Evolutionary conservation across 2,888 invertebrate species (phyloP).

Genomic region (Oxystoma pomonae): DNA sequence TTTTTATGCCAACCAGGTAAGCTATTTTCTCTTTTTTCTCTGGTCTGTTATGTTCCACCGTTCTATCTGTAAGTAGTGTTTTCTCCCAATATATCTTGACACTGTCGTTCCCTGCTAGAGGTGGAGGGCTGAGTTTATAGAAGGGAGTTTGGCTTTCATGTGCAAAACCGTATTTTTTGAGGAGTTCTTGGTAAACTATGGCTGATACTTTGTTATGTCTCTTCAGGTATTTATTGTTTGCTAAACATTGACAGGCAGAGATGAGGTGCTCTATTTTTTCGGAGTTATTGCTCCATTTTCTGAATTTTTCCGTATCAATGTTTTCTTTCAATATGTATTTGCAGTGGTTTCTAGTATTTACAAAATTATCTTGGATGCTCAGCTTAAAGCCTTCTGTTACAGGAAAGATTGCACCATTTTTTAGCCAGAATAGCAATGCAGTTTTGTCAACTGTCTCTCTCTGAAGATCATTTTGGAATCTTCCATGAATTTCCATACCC

Average conservation of each 20-base stretch:
- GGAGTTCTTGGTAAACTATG: background rate
- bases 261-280: background rate
- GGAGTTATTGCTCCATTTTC: background rate
- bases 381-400: too few species aligned
- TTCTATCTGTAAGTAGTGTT: background rate
- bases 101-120: background rate
- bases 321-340: constrained; percentile 1
- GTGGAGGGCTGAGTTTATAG: background rate
- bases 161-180: background rate
- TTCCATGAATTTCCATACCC: too few species aligned
- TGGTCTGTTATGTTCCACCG: background rate
- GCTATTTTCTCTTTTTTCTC: background rate
- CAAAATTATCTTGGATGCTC: background rate
- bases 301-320: background rate
- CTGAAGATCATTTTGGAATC: background rate
- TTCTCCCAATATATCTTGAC: background rate
- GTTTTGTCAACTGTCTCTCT: background rate
- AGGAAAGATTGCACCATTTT: background rate
- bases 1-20: too few species aligned
- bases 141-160: background rate
- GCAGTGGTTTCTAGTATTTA: background rate
- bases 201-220: background rate
- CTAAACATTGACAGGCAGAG: background rate
- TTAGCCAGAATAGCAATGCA: background rate
- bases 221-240: background rate